Base-by-base conservation (phyloP, 2,888 invertebrate genomes). In the Acleris laterana region DNA sequence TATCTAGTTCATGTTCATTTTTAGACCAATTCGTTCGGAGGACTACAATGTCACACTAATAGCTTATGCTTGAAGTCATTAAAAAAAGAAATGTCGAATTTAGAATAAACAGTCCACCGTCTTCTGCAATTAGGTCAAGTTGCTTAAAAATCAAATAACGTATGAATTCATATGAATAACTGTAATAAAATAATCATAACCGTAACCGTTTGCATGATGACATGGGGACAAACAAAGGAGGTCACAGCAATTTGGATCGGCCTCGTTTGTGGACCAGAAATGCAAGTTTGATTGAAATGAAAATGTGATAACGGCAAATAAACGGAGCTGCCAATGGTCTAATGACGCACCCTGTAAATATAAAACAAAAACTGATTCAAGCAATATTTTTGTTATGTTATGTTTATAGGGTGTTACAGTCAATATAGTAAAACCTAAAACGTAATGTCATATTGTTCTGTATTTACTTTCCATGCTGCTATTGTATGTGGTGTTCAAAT, bases 141-240 rank as follows among this genome's bases (percentile, higher is more conserved):
- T 16, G 16, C 57, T 46, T 46, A 20, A 57, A 57, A 17, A 19
- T 22, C 16, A 16, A 25, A 25, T 44, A 44, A 46, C 44, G 42
- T 57, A 57, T 22, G 57, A 57, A 46, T 22, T 42, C 44, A 19
- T 49, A 55, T 57, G 59, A 64, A 59, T 49, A 49, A 60, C 59
- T 59, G 17, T 16, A 17, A 25, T 52, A 64, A 38, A 59, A 65
- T 65, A 60, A 60, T 60, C 55, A 55, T 65, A 65, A 65, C 64
- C 55, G 49, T 65, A 42, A 55, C 60, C 60, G 60, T 65, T 65
- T 42, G 64, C 55, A 49, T 49, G 64, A 55, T 52, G 51, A 44
- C 64, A 42, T 50, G 49, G 60, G 49, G 42, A 60, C 50, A 44
- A 53, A 28, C 50, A 55, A 65, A 59, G 38, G 52, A 63, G 59